Base-by-base conservation (phyloP, 2,888 invertebrate species). In the Slavum lentiscoides region DNA sequence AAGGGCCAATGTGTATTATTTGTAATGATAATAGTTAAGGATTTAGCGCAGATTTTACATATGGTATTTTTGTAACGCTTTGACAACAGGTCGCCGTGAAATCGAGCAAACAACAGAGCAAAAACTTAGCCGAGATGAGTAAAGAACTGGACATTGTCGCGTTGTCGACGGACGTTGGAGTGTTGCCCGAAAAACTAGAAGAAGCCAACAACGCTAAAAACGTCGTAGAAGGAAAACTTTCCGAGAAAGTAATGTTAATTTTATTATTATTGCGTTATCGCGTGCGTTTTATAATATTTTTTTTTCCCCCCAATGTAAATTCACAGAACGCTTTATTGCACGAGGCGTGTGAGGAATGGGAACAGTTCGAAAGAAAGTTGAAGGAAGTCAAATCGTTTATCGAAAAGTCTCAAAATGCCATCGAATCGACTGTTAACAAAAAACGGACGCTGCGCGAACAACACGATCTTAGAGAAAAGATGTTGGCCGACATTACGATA, bases 271-370 rank as follows among this genome's bases (percentile, higher is more conserved):
- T 53, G 13, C 30, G 19, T 53, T 2, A 53, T 13, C 23, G 23
- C 23, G 23, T 23, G 9, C 43, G 43, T 43, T 43, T 43, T 43
- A 13, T 19, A 9, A 30, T 53, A 69, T 21, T 76, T 58, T 72
- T 73, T 7, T 75, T 55, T 39, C 49, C 21, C 43, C 23, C 4
- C 17, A 59, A 58, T 43, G 11, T 75, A 23, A 64, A 21, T 69
- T 89, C 90, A 83, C 87, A 95, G 95, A 93, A 93, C 86, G 93
- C 94, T 68, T 88, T 95, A 84, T 89, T 97, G 82, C 94, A 94
- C 89, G 97, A 97, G 88, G 92, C 95, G 75, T 92, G 94, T 70
- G 96, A 96, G 86, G 96, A 97, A 88, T 97, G 97, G 95, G 96
- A 96, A 86, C 94, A 97, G 87, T 97, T 96, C 87, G 96, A 97